Base-by-base conservation (phyloP, 2,888 invertebrate genomes). In the Biston betularia region DNA sequence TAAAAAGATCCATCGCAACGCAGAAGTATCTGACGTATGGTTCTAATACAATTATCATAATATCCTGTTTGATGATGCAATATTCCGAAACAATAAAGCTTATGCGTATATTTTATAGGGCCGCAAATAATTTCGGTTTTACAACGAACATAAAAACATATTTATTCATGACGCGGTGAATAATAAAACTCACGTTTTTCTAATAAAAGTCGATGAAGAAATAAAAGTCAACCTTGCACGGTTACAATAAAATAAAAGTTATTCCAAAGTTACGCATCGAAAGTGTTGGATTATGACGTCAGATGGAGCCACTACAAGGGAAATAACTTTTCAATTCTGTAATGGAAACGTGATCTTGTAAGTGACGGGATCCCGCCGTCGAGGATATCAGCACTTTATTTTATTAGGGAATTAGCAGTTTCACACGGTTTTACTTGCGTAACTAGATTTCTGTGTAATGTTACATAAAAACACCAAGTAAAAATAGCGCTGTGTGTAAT, bases 121-220 rank as follows among this genome's bases (percentile, higher is more conserved):
- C 71, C 66, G 66, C 75, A 71, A 75, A 75, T 75, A 73, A 75
- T 75, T 71, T 73, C 69, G 69, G 69, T 75, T 75, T 75, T 75
- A 75, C 75, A 72, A 72, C 75, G 68, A 70, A 65, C 75, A 68
- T 75, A 75, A 75, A 24, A 75, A 72, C 69, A 75, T 73, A 73
- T 75, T 75, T 75, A 75, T 75, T 75, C 75, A 75, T 73, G 75
- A 69, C 72, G 70, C 72, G 53, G 60, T 33, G 70, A 70, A 72
- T 72, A 75, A 75, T 75, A 75, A 75, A 75, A 73, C 71, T 69
- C 73, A 73, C 75, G 73, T 73, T 75, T 73, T 75, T 71, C 71
- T 64, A 71, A 74, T 74, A 74, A 74, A 74, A 72, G 66, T 65
- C 70, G 72, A 74, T 74, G 74, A 69, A 74, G 74, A 72, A 69